Evolutionary conservation across 2,113 vertebrate genomes (phyloP).

Genomic region (Diglossa brunneiventris): DNA sequence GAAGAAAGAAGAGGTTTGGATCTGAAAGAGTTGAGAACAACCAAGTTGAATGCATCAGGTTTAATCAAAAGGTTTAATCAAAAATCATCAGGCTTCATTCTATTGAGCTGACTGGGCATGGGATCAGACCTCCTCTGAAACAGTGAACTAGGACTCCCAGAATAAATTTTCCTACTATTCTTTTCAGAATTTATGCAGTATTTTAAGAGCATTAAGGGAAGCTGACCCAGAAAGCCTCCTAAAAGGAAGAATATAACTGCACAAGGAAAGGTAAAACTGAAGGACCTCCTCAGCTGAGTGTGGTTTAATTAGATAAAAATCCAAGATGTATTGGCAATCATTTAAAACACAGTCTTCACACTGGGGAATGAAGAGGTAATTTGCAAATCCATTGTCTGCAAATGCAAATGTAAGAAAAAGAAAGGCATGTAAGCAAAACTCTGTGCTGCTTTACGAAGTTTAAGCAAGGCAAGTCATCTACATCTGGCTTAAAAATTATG

Average conservation of each 20-base stretch:
- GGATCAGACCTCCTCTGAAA: background rate
- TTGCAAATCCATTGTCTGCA: background rate
- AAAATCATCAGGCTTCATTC: background rate
- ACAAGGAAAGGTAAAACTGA: background rate
- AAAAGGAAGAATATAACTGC: background rate
- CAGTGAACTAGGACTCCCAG: background rate
- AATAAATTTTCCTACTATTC: background rate
- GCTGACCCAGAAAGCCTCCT: background rate
- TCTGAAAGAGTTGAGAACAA: background rate
- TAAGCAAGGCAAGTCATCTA: background rate
- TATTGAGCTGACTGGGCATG: background rate
- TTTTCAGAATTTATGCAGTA: background rate
- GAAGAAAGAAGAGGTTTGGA: background rate
- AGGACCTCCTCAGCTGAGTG: background rate
- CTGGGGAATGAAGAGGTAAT: background rate
- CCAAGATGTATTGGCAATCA: background rate
- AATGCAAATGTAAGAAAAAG: background rate
- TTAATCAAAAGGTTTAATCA: background rate
- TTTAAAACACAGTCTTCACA: background rate
- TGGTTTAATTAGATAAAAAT: slow-evolving; percentile 9
- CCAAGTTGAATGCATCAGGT: background rate
- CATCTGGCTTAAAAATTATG: background rate
- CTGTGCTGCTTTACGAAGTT: background rate
- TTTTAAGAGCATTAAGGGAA: background rate
- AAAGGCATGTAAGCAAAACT: background rate